Conservation (phyloP, 2,888 invertebrate genomes). For the Tetranychus truncatus region DNA sequence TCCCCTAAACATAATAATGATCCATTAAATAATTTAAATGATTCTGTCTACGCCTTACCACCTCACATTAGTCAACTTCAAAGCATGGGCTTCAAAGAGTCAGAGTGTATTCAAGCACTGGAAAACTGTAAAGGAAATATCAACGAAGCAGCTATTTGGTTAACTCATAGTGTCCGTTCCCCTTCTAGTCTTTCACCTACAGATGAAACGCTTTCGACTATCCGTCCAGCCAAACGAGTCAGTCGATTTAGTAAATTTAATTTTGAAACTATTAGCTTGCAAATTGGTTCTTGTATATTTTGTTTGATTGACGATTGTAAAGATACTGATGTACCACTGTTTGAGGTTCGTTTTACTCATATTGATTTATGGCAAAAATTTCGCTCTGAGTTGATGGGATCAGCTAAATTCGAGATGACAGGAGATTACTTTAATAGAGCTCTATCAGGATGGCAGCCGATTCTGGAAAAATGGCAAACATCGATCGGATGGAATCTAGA, state of each 20-base stretch:
- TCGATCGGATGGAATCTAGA: slow-evolving; percentile 30
- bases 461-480: slow-evolving; percentile 50
- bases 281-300: slow-evolving; percentile 53
- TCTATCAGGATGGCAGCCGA: slow-evolving; percentile 92
- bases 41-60: slow-evolving; percentile 12
- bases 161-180: slow-evolving; percentile 40
- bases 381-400: slow-evolving; percentile 29
- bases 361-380: slow-evolving; percentile 21
- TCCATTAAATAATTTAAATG: slow-evolving; percentile 28
- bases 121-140: slow-evolving; percentile 45
- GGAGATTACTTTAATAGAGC: slow-evolving; percentile 84
- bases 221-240: slow-evolving; percentile 6
- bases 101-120: slow-evolving; percentile 50
- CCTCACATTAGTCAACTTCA: slow-evolving; percentile 34
- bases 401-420: slow-evolving; percentile 47
- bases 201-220: not conserved
- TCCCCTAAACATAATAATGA: not conserved
- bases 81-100: slow-evolving; percentile 47
- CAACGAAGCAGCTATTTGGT: slow-evolving; percentile 59
- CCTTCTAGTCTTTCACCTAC: not conserved
- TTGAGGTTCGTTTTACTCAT: slow-evolving; percentile 51
- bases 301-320: slow-evolving; percentile 94
- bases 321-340: slow-evolving; percentile 82
- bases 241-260: slow-evolving; percentile 9
- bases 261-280: slow-evolving; percentile 38